Base-by-base conservation (phyloP, 2,113 vertebrate species). In the Hypocryptadius cinnamomeus region DNA sequence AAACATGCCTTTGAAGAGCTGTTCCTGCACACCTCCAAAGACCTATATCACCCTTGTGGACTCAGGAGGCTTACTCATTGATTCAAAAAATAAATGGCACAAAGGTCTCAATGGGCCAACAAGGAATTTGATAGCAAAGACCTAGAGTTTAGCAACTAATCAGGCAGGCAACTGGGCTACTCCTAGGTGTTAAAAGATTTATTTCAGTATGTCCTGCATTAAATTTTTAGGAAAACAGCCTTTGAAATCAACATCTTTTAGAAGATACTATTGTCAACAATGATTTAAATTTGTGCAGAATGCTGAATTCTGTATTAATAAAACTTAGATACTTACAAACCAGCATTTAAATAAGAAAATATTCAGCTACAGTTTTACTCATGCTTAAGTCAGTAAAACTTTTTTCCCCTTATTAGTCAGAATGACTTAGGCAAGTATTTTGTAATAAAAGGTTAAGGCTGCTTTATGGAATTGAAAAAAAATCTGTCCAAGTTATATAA, bases 391-490 rank as follows among this genome's bases (percentile, higher is more conserved):
- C 39, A 48, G 17, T 71, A 68, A 71, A 91, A 51, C 15, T 30
- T 79, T 81, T 88, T 33, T 13, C 10, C 5, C 28, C 50, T 53
- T 65, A 72, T 76, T 84, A 92, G 60, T 70, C 69, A 93, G 89
- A 76, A 76, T 13, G 9, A 70, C 50, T 45, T 42, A 76, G 63
- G 19, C 37, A 57, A 5, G 2, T 60, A 53, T 76, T 89, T 84
- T 53, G 16, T 15, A 73, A 51, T 59, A 63, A 64, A 33, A 84
- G 68, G 60, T 60, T 45, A 57, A 33, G 48, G 11, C 44, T 77
- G 39, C 35, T 82, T 73, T 91, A 68, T n/a, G 40, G 59, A 91
- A 92, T 33, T 60, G 10, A 45, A 44, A 87, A 79, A 84, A 47
- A 56, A 40, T n/a, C 40, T 79, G 33, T 35, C 54, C 37, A 71